Conservation (phyloP, 2,113 vertebrate species). For the Planiliza haematocheilus region DNA sequence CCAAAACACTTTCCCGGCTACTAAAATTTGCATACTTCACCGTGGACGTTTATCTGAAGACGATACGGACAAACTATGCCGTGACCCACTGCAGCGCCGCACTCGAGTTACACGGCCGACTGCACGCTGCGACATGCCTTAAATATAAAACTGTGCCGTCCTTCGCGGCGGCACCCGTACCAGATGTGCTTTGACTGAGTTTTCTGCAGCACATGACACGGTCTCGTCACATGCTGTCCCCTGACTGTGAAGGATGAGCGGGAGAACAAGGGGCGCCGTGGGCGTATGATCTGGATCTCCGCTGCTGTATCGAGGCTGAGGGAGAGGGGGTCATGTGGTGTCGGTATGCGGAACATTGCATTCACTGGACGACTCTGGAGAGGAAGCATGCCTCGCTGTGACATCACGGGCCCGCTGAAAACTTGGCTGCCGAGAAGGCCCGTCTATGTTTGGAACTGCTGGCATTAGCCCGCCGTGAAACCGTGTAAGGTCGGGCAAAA, state of each 20-base stretch:
- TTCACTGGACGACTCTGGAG: slow-evolving; percentile 14
- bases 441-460: slow-evolving; percentile 53
- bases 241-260: slow-evolving; percentile 43
- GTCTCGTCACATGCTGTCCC: slow-evolving; percentile 47
- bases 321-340: slow-evolving; percentile 57
- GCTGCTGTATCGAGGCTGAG: slow-evolving; percentile 21
- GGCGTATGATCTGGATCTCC: slow-evolving; percentile 13
- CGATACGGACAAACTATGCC: slow-evolving; percentile 8
- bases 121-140: slow-evolving; percentile 27
- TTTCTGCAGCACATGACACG: slow-evolving; percentile 21
- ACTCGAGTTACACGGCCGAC: slow-evolving; percentile 33
- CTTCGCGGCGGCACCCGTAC: slow-evolving; percentile 6
- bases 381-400: slow-evolving; percentile 45
- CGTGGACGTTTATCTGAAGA: slow-evolving; percentile 25
- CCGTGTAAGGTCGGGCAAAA: slow-evolving; percentile 10
- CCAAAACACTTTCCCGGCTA: slow-evolving; percentile 14
- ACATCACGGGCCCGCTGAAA: slow-evolving; percentile 64
- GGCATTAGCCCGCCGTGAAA: background rate
- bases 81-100: slow-evolving; percentile 9
- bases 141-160: slow-evolving; percentile 9
- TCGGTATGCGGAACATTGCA: slow-evolving; percentile 59
- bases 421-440: slow-evolving; percentile 26
- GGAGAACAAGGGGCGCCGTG: slow-evolving; percentile 36
- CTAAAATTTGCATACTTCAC: background rate
- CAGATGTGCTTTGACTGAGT: slow-evolving; percentile 3